Evolutionary conservation across 2,888 invertebrate species (phyloP).

Genomic region (Lasius fuliginosus): DNA sequence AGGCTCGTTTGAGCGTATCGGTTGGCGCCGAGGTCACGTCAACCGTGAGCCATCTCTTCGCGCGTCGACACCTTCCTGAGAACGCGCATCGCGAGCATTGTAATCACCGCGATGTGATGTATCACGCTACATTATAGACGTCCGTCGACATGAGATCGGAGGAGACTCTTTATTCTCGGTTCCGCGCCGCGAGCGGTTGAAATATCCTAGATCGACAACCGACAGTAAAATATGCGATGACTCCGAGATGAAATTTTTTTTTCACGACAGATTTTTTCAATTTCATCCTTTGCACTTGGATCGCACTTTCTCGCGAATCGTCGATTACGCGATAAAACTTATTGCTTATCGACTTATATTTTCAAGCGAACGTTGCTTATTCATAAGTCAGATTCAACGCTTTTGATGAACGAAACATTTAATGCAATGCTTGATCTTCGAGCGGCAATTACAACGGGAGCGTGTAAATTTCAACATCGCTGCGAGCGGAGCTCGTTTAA

Average conservation of each 20-base stretch:
- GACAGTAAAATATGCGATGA: slow-evolving; percentile 41
- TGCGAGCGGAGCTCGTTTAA: slow-evolving; percentile 13
- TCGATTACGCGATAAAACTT: not conserved
- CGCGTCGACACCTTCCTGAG: slow-evolving; percentile 66
- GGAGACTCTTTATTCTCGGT: slow-evolving; percentile 3
- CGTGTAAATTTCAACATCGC: not conserved
- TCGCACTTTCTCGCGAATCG: not conserved
- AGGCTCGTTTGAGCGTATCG: slow-evolving; percentile 75
- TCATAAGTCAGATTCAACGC: not conserved
- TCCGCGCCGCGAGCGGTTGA: not conserved
- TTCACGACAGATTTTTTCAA: slow-evolving; percentile 9
- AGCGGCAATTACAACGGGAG: not conserved
- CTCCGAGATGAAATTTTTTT: slow-evolving; percentile 26
- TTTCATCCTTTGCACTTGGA: not conserved
- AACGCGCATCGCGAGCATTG: slow-evolving; percentile 62
- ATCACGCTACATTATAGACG: slow-evolving; percentile 50
- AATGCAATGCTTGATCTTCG: not conserved
- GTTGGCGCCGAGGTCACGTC: slow-evolving; percentile 71
- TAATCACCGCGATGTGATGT: slow-evolving; percentile 46
- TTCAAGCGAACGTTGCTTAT: not conserved
- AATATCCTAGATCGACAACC: slow-evolving; percentile 19
- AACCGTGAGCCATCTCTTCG: slow-evolving; percentile 62
- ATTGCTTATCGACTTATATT: not conserved
- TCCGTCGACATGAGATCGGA: slow-evolving; percentile 1
- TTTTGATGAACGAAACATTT: not conserved